A percentile compares a stretch with the other conserved stretches of the same genome.
These are phyloP conservation scores for Alfaro cultratus DNA, from an alignment of 2,797 vertebrate genomes.

Conservation along the genomic window DNA sequence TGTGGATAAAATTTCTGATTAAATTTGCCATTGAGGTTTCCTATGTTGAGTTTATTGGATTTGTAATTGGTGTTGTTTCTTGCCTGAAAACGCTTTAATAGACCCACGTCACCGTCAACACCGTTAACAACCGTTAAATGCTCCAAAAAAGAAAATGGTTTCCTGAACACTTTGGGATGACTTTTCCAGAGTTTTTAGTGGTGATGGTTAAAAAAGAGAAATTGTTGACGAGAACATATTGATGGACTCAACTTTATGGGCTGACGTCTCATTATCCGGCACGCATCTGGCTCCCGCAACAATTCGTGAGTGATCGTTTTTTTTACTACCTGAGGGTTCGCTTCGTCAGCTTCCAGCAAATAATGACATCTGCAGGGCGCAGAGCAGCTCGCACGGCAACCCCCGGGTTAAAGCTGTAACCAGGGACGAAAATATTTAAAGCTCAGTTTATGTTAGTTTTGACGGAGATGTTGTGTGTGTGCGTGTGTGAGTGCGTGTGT, in stretches of 20 bases:
- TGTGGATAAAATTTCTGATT: neutral
- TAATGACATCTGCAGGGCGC: conserved; percentile 35
- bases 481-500: conserved; percentile 47
- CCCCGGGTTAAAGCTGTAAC: conserved; percentile 61
- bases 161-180: neutral
- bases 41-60: neutral
- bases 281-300: conserved; percentile 35
- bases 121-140: neutral
- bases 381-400: conserved; percentile 44
- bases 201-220: neutral
- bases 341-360: conserved; percentile 52
- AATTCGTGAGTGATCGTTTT: conserved; percentile 30
- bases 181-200: neutral
- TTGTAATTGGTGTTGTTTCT: neutral
- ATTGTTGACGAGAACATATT: neutral
- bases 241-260: conserved; percentile 9
- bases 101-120: neutral
- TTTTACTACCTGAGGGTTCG: conserved; percentile 36
- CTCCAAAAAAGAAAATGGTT: neutral
- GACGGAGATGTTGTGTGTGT: conserved; percentile 9
- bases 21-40: neutral
- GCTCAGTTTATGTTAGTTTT: conserved; percentile 69
- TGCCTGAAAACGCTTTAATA: neutral
- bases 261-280: neutral
- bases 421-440: conserved; percentile 70